A percentile compares a stretch with the other conserved stretches of the same genome.
Conservation (phyloP, 1,140 invertebrate genomes). For the Drosophila ironensis region DNA sequence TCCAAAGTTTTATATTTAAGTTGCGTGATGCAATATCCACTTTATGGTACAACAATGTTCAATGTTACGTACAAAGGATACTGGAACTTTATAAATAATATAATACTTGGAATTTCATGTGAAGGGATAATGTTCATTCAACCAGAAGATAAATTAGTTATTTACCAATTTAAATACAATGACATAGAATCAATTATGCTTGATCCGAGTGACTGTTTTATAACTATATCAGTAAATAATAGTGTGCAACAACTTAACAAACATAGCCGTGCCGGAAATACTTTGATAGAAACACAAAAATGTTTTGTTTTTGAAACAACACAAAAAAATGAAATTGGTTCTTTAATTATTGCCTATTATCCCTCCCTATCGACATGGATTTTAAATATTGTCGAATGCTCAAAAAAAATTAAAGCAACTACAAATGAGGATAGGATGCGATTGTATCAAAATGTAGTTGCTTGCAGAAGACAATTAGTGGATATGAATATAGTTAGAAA, state of each 20-base stretch:
- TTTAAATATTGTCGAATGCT: conserved; percentile 89
- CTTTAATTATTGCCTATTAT: conserved; percentile 95
- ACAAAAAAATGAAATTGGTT: conserved; percentile 95
- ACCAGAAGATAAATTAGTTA: conserved; percentile 93
- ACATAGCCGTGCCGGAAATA: conserved; percentile 42
- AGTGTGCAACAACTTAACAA: conserved; percentile 81
- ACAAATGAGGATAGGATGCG: conserved; percentile 92
- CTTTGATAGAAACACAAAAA: conserved; percentile 85
- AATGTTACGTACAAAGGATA: conserved; percentile 95
- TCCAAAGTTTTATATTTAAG: conserved; percentile 97
- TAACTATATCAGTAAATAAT: conserved; percentile 89
- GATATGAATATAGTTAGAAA: conserved; percentile 91
- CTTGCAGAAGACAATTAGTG: conserved; percentile 90
- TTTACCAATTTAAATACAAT: conserved; percentile 93
- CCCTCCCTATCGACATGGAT: conserved; percentile 93
- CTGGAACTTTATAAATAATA: conserved; percentile 90
- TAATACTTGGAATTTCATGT: conserved; percentile 91
- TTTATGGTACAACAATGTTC: conserved; percentile 97
- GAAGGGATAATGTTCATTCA: conserved; percentile 95
- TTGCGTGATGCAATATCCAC: conserved; percentile 98
- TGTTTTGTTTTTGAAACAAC: conserved; percentile 96
- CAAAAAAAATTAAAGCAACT: conserved; percentile 84
- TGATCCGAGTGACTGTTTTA: conserved; percentile 95
- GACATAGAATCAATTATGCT: conserved; percentile 95
- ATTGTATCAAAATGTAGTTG: conserved; percentile 91